Evolutionary conservation across 2,113 vertebrate species (phyloP).

Genomic region (Petroica traversi): DNA sequence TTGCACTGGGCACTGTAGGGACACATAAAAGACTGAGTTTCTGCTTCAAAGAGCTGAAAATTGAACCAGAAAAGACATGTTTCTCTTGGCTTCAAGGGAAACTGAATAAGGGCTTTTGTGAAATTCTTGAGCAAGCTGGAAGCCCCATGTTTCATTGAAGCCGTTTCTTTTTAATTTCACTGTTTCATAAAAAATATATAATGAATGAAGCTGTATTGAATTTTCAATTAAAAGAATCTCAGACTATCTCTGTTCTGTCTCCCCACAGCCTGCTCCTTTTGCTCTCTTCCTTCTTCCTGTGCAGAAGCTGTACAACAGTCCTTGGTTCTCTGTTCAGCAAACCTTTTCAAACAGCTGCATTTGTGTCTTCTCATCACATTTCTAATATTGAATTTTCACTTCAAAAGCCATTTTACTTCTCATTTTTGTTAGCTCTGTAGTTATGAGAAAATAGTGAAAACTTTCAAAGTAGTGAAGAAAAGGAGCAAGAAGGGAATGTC

Average conservation of each 20-base stretch:
- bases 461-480: background rate
- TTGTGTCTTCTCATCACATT: slow-evolving; percentile 35
- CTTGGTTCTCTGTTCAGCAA: background rate
- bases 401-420: background rate
- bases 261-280: background rate
- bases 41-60: slow-evolving; percentile 59
- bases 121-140: slow-evolving; percentile 13
- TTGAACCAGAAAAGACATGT: slow-evolving; percentile 27
- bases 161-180: slow-evolving; percentile 1
- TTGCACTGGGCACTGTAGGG: slow-evolving; percentile 28
- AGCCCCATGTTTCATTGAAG: slow-evolving; percentile 18
- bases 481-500: background rate
- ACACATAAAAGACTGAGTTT: slow-evolving; percentile 47
- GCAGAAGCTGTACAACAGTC: background rate
- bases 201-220: slow-evolving; percentile 32
- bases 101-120: slow-evolving; percentile 31
- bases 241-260: background rate
- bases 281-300: background rate
- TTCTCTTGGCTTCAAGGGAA: slow-evolving; percentile 52
- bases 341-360: background rate
- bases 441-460: background rate
- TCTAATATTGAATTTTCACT: slow-evolving; percentile 23
- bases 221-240: slow-evolving; percentile 35
- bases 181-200: slow-evolving; percentile 19
- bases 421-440: background rate